phyloP scores from a whole-genome alignment of 2,888 invertebrate species.

The Ectemnius continuus region DNA sequence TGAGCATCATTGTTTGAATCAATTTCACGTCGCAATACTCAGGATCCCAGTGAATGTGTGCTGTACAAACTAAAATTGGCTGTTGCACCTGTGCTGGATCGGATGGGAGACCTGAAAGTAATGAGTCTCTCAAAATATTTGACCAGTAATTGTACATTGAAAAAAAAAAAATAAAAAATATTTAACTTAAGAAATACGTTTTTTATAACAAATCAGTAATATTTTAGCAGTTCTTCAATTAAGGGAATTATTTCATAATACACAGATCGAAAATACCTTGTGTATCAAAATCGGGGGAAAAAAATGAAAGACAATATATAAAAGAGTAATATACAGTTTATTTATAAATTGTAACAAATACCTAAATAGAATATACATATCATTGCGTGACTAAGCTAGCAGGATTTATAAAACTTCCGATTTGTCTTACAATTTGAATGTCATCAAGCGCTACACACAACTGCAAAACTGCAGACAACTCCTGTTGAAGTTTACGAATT shows the following conservation, averaged over 20 bases:
- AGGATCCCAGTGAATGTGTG: conserved; percentile 99
- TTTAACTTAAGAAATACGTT: conserved; percentile 6
- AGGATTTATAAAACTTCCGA: too few species aligned
- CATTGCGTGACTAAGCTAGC: too few species aligned
- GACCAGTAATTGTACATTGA: conserved; percentile 6
- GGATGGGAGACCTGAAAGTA: conserved; percentile 82
- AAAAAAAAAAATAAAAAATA: not conserved
- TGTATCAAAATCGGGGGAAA: not conserved
- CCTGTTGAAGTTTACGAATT: too few species aligned
- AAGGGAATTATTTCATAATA: too few species aligned
- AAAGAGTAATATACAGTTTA: conserved; percentile 36
- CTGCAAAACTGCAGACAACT: too few species aligned
- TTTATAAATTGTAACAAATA: conserved; percentile 39
- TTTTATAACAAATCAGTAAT: not conserved
- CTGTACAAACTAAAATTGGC: conserved; percentile 96
- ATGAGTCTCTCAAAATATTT: too few species aligned
- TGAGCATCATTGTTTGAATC: conserved; percentile 99
- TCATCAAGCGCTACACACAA: too few species aligned
- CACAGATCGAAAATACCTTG: too few species aligned
- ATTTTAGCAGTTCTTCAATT: too few species aligned
- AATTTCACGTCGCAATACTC: conserved; percentile 99
- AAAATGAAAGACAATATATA: not conserved
- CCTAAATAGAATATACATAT: not conserved
- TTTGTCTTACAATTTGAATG: too few species aligned
- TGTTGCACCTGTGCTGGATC: conserved; percentile 89